Percentiles rank a stretch among this genome's conserved stretches.
Evolutionary conservation across 2,797 vertebrate genomes (phyloP).

Genomic region (Bradypus variegatus): DNA sequence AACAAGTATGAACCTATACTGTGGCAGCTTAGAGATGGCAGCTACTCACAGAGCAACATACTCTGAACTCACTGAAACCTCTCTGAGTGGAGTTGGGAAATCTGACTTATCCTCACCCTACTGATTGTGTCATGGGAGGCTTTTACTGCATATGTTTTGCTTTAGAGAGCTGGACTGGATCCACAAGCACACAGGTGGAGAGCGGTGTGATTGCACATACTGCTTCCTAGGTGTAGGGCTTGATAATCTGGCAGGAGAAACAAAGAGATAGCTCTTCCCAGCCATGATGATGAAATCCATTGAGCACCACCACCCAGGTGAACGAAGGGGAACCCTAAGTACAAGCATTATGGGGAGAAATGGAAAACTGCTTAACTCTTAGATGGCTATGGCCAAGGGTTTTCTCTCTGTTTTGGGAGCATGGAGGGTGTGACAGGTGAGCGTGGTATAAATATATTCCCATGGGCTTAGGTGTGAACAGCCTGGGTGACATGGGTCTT

Average conservation of each 20-base stretch:
- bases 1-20: neutral
- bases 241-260: neutral
- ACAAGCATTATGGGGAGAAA: neutral
- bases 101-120: neutral
- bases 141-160: accelerated
- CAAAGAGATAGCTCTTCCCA: neutral
- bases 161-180: neutral
- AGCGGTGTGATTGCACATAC: neutral
- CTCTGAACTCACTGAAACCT: neutral
- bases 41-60: neutral
- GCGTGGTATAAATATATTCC: neutral
- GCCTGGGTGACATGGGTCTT: neutral
- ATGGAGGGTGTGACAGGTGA: neutral
- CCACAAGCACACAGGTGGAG: neutral
- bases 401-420: neutral
- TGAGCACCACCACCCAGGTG: neutral
- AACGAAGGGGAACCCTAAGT: neutral
- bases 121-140: neutral
- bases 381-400: neutral
- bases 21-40: neutral
- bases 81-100: neutral
- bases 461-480: neutral
- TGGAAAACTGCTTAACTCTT: neutral
- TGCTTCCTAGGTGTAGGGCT: neutral
- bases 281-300: neutral